Conservation (phyloP, 2,797 vertebrate genomes). For the Ambastaia sidthimunki region DNA sequence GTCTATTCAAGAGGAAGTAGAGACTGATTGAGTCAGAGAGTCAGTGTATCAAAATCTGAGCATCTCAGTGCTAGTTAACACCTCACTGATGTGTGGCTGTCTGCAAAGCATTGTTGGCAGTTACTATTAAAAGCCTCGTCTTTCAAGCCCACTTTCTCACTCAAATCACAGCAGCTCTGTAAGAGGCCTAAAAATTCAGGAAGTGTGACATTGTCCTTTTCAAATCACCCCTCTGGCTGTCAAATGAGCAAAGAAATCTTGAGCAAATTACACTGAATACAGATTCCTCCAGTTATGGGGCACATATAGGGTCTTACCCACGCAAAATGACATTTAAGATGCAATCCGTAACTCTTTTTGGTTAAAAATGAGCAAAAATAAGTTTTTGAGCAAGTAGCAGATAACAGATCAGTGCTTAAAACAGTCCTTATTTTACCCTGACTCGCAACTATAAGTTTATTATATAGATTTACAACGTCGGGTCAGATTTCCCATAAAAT, state of each 20-base stretch:
- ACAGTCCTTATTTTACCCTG: no score
- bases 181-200: constrained; percentile 22
- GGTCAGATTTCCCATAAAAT: no score
- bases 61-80: constrained; percentile 9
- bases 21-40: no score
- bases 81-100: constrained; percentile 5
- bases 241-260: constrained; percentile 42
- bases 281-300: constrained; percentile 20
- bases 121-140: constrained; percentile 37
- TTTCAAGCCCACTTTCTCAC: constrained; percentile 47
- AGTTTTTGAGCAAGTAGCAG: no score
- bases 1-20: neutral
- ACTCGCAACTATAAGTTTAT: no score
- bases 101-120: constrained; percentile 13
- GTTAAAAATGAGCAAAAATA: no score
- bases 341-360: no score
- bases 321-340: no score
- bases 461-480: no score
- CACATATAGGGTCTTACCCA: neutral
- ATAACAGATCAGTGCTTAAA: no score
- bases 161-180: constrained; percentile 32
- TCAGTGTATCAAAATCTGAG: constrained; percentile 9
- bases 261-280: constrained; percentile 19
- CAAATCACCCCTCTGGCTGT: constrained; percentile 32
- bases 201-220: constrained; percentile 57